Conservation (phyloP, 2,888 invertebrate species). For the Chrysina gloriosa region DNA sequence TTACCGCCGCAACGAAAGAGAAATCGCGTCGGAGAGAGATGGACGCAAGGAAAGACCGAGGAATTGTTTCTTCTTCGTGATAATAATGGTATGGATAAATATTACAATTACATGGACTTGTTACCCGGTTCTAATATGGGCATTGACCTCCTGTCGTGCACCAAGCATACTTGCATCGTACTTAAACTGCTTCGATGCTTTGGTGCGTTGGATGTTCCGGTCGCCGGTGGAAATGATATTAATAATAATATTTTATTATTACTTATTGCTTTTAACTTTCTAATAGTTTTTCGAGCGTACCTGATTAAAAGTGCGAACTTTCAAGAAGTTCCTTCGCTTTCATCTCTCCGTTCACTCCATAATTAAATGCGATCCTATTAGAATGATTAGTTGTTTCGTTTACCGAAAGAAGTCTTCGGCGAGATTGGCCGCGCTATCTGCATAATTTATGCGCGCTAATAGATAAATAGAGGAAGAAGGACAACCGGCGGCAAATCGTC, state of each 20-base stretch:
- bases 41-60: background rate
- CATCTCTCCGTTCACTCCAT: too few relatives aligned
- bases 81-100: constrained; percentile 17
- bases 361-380: background rate
- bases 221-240: background rate
- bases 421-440: background rate
- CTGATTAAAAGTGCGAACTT: too few relatives aligned
- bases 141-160: constrained; percentile 5
- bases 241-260: background rate
- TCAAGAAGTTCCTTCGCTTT: too few relatives aligned
- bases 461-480: background rate
- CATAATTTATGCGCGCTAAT: background rate
- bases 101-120: constrained; percentile 26
- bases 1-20: background rate
- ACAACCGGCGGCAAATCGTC: background rate
- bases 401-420: too few relatives aligned
- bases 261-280: background rate
- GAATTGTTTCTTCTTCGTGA: constrained; percentile 15
- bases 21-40: background rate
- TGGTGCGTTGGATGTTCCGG: background rate
- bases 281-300: too few relatives aligned
- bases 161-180: background rate
- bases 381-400: too few relatives aligned
- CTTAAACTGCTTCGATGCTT: background rate
- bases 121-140: constrained; percentile 13